Base-by-base conservation (phyloP, 1,140 invertebrate genomes). In the Gonioctena quinquepunctata region DNA sequence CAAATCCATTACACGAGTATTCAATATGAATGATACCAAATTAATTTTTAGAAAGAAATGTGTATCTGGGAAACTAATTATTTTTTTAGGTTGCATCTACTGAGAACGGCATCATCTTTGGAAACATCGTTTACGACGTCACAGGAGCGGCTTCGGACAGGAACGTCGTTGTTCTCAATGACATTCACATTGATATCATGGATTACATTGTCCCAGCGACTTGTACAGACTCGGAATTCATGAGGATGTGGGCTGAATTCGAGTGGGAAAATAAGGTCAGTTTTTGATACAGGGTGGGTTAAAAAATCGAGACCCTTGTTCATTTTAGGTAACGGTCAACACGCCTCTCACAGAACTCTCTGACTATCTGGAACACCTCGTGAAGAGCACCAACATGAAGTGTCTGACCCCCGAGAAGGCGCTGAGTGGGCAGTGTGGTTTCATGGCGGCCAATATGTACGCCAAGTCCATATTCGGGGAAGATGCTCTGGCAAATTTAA, bases 111-210 rank as follows among this genome's bases (percentile, higher is more conserved):
- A 96, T 99, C 70, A 99, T 99, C 70, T 99, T 99, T 88, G 98
- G 98, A 68, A 99, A 99, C 83, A 99, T 99, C 93, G 97, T 99
- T 18, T 99, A 99, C 83, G 97, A 99, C 82, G 92, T 98, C 33
- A 93, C 90, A 59, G 96, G 97, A 28, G 95, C 97, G 19, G 92
- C 92, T 2, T 95, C 94, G 65, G 96, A 98, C 83, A 88, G 96
- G 73, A 99, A 97, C 84, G 97, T 98, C 68, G 97, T 99, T 26
- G 97, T 99, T 16, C 87, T 99, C 13, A 99, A 99, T 82, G 98
- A 99, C 81, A 99, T 99, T 81, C 97, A 99, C 83, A 98, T 99
- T 81, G 98, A 99, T 85, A 99, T 99, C 70, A 99, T 99, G 95
- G 98, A 99, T 86, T 99, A 99, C 84, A 99, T 99, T 78, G 92